Evolutionary conservation across 2,797 vertebrate species (phyloP), one percentile per base, ranked within the genome.

Genomic region (Danio tinwini): DNA sequence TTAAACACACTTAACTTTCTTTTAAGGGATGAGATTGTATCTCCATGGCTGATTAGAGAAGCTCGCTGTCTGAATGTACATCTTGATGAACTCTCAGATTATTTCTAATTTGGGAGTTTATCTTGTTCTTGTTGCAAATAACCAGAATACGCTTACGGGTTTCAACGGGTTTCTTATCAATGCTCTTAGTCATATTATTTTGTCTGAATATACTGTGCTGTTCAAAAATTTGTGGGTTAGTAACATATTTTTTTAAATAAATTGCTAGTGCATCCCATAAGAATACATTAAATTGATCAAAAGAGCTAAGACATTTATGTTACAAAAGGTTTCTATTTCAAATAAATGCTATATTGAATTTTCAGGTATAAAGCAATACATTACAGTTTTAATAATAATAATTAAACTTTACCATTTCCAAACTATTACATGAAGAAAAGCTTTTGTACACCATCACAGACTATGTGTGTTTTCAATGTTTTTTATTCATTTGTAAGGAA

Each of bases 1-100:
- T 59, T 73, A 80, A 72, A 72, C 68, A 80, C 40, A 52, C n/a
- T 58, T 50, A 16, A 68, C 58, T 63, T 19, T 71, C 29, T 29
- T 29, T 29, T 29, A 62, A 47, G 7, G 7, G 16, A 5, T 2
- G 12, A 73, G 59, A 73, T 73, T 56, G 50, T 58, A 80, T 80
- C 67, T 71, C 40, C 40, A 19, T 4, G 21, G 40, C 12, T 14
- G 61, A 65, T 64, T 56, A 55, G 68, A 4, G 0, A 53, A 47
- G 6, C 59, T 64, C 45, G 39, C 14, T 4, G 5, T 55, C 17
- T 55, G 21, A 80, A 53, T 64, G 58, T 47, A 49, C 5, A 56
- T 63, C 49, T 64, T 45, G 49, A 62, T 21, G 1, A 70, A 40
- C 7, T 70, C n/a, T 17, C 8, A 17, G 19, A 64, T 53, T 56